Evolutionary conservation across 2,888 invertebrate species (phyloP).

Genomic region (Coecobrya sp.): DNA sequence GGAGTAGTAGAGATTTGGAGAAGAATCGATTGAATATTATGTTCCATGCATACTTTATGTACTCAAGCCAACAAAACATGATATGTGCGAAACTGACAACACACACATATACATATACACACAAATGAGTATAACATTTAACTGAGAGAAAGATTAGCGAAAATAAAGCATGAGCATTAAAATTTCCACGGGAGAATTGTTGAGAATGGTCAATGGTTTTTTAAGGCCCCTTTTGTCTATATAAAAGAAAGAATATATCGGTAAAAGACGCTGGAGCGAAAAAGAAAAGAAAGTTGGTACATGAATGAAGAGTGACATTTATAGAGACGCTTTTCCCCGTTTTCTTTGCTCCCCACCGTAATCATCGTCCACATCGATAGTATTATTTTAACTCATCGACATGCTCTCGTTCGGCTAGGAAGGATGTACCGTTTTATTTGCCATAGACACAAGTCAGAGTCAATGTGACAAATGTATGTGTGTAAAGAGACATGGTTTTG

Average conservation of each 20-base stretch:
- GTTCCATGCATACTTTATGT: not conserved
- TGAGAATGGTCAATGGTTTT: not conserved
- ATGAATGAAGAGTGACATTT: not conserved
- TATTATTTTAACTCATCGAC: not conserved
- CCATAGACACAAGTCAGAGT: not conserved
- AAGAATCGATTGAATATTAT: constrained; percentile 50
- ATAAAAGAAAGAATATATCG: too few species aligned
- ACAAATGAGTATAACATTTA: not conserved
- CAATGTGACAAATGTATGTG: not conserved
- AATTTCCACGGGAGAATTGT: not conserved
- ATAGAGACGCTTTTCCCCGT: not conserved
- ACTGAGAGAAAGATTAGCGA: not conserved
- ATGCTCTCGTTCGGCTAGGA: not conserved
- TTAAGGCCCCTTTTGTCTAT: too few species aligned
- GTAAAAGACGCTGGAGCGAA: not conserved
- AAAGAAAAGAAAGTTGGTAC: not conserved
- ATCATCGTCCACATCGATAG: not conserved
- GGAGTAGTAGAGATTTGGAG: not conserved
- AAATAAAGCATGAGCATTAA: not conserved
- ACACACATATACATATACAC: not conserved
- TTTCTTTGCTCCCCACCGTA: not conserved
- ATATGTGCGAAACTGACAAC: constrained; percentile 4
- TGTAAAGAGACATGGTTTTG: not conserved
- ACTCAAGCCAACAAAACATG: not conserved
- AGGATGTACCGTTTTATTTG: not conserved